Conservation (phyloP, 2,113 vertebrate genomes). For the Pleuronectes platessa region DNA sequence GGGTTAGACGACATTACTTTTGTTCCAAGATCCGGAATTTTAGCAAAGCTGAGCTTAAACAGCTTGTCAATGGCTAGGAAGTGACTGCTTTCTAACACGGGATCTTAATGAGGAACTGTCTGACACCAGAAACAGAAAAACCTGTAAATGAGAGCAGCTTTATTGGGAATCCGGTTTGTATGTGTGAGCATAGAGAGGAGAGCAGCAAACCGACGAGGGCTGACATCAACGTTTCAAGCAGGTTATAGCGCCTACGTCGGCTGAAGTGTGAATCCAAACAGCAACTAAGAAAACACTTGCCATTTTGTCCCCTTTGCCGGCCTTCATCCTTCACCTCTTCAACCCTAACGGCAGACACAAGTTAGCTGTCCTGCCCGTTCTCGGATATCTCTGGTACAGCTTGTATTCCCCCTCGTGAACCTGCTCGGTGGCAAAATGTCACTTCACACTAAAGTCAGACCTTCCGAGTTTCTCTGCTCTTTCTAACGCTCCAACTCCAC, state of each 20-base stretch:
- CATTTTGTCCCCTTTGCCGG: neutral
- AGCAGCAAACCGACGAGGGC: neutral
- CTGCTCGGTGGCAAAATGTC: slow-evolving; percentile 14
- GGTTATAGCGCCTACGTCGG: no score
- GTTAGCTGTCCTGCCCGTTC: slow-evolving; percentile 1
- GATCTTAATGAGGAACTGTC: no score
- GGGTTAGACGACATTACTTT: no score
- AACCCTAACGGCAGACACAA: slow-evolving; percentile 2
- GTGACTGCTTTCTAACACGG: no score
- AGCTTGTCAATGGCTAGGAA: no score
- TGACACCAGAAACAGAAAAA: neutral
- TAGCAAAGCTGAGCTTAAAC: no score
- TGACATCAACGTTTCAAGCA: neutral
- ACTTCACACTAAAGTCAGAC: neutral
- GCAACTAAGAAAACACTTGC: neutral
- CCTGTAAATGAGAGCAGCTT: neutral
- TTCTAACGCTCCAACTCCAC: neutral
- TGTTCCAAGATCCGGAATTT: no score
- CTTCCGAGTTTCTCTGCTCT: slow-evolving; percentile 6
- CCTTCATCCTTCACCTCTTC: neutral
- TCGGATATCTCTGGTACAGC: neutral
- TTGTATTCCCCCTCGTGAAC: neutral
- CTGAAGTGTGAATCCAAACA: no score
- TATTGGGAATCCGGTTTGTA: neutral
- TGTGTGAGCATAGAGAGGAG: neutral